Conservation (phyloP, 2,797 vertebrate genomes). For the Chrysocyon brachyurus region DNA sequence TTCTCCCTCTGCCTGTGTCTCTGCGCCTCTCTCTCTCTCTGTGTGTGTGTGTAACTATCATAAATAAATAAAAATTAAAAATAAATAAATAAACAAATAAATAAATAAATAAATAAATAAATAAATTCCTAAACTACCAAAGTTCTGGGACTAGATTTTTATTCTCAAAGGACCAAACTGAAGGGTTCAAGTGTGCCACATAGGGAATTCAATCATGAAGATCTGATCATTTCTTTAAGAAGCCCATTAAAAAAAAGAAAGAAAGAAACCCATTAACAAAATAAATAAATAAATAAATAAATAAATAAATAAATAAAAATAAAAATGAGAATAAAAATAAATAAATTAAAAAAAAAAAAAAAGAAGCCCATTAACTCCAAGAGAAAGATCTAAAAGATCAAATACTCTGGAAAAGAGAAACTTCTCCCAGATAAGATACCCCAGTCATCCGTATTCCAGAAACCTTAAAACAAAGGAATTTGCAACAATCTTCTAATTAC, state of each 20-base stretch:
- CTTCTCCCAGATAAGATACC: background rate
- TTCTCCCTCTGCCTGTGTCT: no score
- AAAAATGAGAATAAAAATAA: no score
- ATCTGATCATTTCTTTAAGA: background rate
- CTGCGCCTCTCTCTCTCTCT: no score
- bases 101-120: no score
- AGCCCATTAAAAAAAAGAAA: background rate
- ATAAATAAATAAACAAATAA: no score
- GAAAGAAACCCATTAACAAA: no score
- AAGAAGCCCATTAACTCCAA: background rate
- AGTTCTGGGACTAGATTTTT: background rate
- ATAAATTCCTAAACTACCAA: background rate
- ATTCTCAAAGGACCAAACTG: background rate
- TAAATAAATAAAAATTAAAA: no score
- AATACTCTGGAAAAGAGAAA: background rate
- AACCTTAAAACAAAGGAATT: background rate
- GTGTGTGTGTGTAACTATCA: no score
- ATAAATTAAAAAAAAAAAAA: no score
- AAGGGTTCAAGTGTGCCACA: background rate
- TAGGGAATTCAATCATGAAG: background rate
- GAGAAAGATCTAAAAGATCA: background rate
- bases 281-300: no score
- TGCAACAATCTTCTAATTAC: background rate
- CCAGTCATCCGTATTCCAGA: background rate
- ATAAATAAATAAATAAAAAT: no score